Conservation (phyloP, 2,888 invertebrate genomes). For the Diarsia brunnea region DNA sequence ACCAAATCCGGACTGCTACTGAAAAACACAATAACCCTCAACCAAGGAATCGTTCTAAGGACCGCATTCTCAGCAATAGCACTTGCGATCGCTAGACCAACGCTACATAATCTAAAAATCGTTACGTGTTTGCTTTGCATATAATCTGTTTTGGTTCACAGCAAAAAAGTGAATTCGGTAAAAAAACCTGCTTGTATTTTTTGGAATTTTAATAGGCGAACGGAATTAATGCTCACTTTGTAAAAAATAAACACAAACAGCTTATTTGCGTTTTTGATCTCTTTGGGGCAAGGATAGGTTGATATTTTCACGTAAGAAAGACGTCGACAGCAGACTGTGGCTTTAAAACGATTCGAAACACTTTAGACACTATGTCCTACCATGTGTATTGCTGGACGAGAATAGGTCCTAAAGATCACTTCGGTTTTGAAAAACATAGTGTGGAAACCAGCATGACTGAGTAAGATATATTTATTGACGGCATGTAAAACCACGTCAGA, state of each 20-base stretch:
- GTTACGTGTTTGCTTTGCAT: not conserved
- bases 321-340: not conserved
- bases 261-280: not conserved
- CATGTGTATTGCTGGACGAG: not conserved
- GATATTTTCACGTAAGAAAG: not conserved
- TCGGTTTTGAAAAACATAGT: too few species aligned
- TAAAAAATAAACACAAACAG: not conserved
- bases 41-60: too few species aligned
- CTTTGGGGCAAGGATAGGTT: not conserved
- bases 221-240: not conserved
- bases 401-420: not conserved
- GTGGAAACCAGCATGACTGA: too few species aligned
- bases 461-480: too few species aligned
- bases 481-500: too few species aligned
- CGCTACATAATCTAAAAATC: not conserved
- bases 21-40: too few species aligned
- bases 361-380: too few species aligned
- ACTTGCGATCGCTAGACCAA: too few species aligned
- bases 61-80: too few species aligned
- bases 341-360: too few species aligned
- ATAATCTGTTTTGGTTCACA: not conserved
- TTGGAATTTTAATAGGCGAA: not conserved
- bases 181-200: not conserved
- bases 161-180: not conserved
- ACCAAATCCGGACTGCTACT: too few species aligned